Evolutionary conservation across 2,113 vertebrate genomes (phyloP).

Genomic region (Tachuris rubrigastra): DNA sequence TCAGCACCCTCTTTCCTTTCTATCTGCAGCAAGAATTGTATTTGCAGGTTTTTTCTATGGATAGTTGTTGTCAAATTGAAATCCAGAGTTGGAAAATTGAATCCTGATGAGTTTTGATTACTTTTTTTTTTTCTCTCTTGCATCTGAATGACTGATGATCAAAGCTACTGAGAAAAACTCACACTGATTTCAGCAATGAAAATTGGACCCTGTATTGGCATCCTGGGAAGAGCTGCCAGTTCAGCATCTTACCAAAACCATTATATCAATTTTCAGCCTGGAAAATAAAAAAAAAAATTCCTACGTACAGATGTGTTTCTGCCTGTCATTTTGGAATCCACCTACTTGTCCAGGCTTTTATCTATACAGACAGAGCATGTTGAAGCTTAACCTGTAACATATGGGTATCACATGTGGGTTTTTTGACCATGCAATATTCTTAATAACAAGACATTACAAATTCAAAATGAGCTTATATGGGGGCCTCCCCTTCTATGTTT

Average conservation of each 20-base stretch:
- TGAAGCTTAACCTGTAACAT: neutral
- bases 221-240: neutral
- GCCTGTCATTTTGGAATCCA: neutral
- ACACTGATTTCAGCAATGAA: neutral
- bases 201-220: neutral
- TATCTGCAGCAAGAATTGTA: neutral
- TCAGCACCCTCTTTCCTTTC: neutral
- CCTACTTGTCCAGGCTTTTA: neutral
- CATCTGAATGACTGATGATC: neutral
- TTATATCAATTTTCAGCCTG: neutral
- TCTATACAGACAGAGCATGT: neutral
- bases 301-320: neutral
- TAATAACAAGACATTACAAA: neutral
- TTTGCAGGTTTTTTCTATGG: neutral
- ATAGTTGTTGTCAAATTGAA: neutral
- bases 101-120: neutral
- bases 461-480: neutral
- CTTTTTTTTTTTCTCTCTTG: neutral
- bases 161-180: neutral
- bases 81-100: neutral
- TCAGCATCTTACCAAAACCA: neutral
- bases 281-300: neutral
- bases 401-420: accelerated
- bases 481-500: neutral
- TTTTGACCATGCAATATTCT: neutral